Conservation (phyloP, 1,140 invertebrate genomes). For the Apis laboriosa region DNA sequence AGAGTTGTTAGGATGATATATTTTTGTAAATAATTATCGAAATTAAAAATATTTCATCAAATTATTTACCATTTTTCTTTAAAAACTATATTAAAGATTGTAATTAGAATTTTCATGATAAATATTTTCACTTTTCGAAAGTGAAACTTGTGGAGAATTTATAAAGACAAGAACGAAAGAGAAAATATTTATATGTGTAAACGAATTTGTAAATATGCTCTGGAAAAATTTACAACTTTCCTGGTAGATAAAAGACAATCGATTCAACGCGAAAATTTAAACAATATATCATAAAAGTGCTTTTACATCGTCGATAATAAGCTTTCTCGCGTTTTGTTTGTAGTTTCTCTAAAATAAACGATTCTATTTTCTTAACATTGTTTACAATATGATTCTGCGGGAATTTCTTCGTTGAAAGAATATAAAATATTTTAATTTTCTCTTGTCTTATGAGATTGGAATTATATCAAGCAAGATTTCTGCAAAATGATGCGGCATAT, state of each 20-base stretch:
- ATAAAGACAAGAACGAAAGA: background rate
- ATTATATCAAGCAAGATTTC: background rate
- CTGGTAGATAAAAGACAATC: background rate
- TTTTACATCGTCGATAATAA: background rate
- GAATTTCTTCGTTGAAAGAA: too few relatives aligned
- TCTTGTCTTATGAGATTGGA: too few relatives aligned
- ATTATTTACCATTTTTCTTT: too few relatives aligned
- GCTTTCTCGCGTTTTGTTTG: background rate
- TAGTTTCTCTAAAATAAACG: background rate
- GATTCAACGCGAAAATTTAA: background rate
- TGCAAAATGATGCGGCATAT: background rate
- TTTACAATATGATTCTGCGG: background rate
- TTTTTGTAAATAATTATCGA: too few relatives aligned
- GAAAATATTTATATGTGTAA: too few relatives aligned
- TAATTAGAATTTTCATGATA: too few relatives aligned
- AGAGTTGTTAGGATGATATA: too few relatives aligned
- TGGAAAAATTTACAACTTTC: background rate
- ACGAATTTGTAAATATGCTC: background rate
- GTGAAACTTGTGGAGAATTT: background rate
- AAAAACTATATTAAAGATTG: too few relatives aligned
- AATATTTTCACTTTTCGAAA: background rate
- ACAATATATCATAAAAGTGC: background rate
- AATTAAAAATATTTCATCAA: too few relatives aligned
- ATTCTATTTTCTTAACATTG: background rate
- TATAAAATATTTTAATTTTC: too few relatives aligned